Evolutionary conservation across 2,888 invertebrate genomes (phyloP), one percentile per base, ranked within the genome.

Genomic region (Dryadula phaetusa): DNA sequence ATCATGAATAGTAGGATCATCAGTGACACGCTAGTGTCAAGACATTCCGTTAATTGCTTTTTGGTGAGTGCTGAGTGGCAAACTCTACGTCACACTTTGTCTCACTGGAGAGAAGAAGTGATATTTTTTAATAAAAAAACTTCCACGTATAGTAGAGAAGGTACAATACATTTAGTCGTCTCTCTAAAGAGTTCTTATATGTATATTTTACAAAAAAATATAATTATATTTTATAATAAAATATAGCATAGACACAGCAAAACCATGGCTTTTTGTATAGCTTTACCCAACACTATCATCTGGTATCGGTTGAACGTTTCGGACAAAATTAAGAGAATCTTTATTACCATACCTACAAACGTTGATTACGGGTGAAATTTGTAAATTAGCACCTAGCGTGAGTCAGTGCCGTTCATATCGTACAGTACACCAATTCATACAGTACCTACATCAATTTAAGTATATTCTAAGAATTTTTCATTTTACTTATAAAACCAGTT

Each of bases 311-410:
- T 47, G 47, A 34, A 16, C 20, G 25, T 42, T 42, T 37, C 70
- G 65, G 64, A 67, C 69, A 68, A 74, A 76, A 79, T 79, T 71
- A 72, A 71, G 65, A 73, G 72, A 76, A 75, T 76, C 75, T 77
- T 77, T 74, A 77, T 74, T 75, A 75, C 70, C 40, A 28, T 52
- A 20, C 4, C 14, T 54, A 34, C 67, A 66, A 34, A 49, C 60
- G 70, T 70, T 78, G 80, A 82, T 79, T 80, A 79, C 79, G 75
- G 72, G 77, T 75, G 79, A 81, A 82, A 82, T 79, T 79, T 76
- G 77, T 76, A 82, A 81, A 81, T 79, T 77, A 76, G 75, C 77
- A 72, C 67, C 73, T 82, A 75, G 81, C 82, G 82, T 83, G 83
- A 71, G 71, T 65, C 32, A 10, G 67, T 64, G 76, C 78, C 78